Conservation (phyloP, 2,113 vertebrate species). For the Callaeas wilsoni region DNA sequence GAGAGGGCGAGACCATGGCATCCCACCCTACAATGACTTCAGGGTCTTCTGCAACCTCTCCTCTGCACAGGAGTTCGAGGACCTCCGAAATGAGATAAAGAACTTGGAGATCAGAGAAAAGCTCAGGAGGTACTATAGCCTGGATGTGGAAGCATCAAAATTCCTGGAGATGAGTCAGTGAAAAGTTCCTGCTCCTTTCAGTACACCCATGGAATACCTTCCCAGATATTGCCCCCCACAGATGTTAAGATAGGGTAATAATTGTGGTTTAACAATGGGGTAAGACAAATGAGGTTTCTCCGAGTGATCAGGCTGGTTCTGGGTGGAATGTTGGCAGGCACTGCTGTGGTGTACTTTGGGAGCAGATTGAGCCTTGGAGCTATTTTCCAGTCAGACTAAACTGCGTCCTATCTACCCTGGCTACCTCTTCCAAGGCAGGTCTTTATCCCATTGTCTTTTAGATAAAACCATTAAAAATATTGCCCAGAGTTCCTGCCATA, state of each 20-base stretch:
- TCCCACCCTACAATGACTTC: slow-evolving; percentile 74
- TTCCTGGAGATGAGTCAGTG: neutral
- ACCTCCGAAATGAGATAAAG: slow-evolving; percentile 72
- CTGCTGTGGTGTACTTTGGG: neutral
- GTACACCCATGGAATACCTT: neutral
- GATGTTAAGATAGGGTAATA: slow-evolving; percentile 2
- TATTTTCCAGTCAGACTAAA: slow-evolving; percentile 11
- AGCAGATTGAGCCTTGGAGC: slow-evolving; percentile 11
- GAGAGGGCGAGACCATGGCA: slow-evolving; percentile 69
- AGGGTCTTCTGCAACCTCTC: slow-evolving; percentile 75
- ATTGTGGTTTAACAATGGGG: neutral
- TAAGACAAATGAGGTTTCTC: neutral
- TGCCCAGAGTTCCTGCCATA: neutral
- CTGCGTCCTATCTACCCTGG: neutral
- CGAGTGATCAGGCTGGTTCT: neutral
- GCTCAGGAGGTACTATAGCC: slow-evolving; percentile 65
- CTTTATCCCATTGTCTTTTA: neutral
- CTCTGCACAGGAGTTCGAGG: slow-evolving; percentile 66
- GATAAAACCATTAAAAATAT: neutral
- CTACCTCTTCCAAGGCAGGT: neutral
- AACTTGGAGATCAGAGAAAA: slow-evolving; percentile 74
- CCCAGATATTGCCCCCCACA: neutral
- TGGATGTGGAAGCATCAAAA: neutral
- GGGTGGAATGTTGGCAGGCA: neutral
- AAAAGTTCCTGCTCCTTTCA: neutral